phyloP scores from a whole-genome alignment of 2,888 invertebrate species.

The Portevinia maculata region DNA sequence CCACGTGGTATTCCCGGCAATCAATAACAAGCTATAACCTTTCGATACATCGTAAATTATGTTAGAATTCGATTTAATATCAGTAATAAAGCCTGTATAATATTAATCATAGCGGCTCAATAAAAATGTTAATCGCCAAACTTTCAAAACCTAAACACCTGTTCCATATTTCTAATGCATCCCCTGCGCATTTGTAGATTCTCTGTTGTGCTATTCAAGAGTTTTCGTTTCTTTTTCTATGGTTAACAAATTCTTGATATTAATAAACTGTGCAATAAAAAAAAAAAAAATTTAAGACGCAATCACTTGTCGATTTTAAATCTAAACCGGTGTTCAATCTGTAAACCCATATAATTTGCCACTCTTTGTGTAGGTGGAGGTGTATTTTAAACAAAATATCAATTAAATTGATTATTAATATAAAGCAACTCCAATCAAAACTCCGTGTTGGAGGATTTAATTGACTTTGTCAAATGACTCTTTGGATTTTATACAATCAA shows the following conservation, averaged over 20 bases:
- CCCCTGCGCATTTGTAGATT: background rate
- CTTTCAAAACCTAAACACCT: background rate
- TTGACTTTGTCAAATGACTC: conserved; percentile 44
- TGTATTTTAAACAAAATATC: conserved; percentile 22
- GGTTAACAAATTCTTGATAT: background rate
- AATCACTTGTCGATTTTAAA: conserved; percentile 33
- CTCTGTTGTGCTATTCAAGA: background rate
- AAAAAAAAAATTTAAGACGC: conserved; percentile 15
- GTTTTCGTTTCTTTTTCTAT: too few species aligned
- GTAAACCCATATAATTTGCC: conserved; percentile 58
- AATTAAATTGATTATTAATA: conserved; percentile 22
- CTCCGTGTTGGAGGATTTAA: conserved; percentile 65
- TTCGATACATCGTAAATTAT: background rate
- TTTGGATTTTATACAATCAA: conserved; percentile 7
- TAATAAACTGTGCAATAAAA: background rate
- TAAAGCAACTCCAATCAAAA: conserved; percentile 12
- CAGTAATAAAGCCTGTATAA: background rate
- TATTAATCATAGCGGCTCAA: background rate
- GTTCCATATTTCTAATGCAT: too few species aligned
- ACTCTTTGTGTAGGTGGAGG: conserved; percentile 36
- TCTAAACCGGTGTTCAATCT: conserved; percentile 52
- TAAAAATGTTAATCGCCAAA: background rate
- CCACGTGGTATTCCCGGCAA: too few species aligned
- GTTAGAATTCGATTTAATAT: background rate
- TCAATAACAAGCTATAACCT: background rate